phyloP scores from a whole-genome alignment of 2,888 invertebrate species.

The Pristionchus arcanus region DNA sequence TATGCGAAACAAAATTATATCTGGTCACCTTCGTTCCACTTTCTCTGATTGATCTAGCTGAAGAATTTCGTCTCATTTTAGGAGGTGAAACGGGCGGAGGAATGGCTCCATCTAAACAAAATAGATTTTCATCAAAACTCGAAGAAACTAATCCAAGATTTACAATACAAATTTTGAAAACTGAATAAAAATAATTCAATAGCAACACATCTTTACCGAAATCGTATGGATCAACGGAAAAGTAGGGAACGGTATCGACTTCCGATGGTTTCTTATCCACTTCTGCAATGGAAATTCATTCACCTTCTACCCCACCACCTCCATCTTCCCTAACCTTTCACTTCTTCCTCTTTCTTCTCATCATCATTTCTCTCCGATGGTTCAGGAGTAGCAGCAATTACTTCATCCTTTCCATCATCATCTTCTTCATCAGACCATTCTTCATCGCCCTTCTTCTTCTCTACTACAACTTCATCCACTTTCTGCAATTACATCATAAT shows the following conservation, averaged over 20 bases:
- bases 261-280: neutral
- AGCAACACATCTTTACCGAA: neutral
- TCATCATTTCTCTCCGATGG: constrained; percentile 5
- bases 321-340: constrained; percentile 1
- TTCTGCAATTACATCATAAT: neutral
- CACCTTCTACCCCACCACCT: neutral
- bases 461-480: neutral
- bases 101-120: neutral
- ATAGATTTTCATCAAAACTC: neutral
- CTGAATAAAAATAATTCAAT: neutral
- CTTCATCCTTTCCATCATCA: constrained; percentile 30
- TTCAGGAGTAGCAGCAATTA: constrained; percentile 10
- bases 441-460: neutral
- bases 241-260: neutral
- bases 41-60: neutral
- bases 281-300: neutral
- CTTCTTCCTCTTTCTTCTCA: constrained; percentile 4
- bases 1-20: neutral
- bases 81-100: constrained; percentile 15
- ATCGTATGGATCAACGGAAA: neutral
- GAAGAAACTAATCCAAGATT: neutral
- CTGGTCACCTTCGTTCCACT: neutral
- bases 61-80: neutral
- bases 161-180: neutral
- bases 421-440: neutral